These are phyloP conservation scores for Pipistrellus nathusii DNA, from an alignment of 2,797 vertebrate species.

Conservation along the genomic window DNA sequence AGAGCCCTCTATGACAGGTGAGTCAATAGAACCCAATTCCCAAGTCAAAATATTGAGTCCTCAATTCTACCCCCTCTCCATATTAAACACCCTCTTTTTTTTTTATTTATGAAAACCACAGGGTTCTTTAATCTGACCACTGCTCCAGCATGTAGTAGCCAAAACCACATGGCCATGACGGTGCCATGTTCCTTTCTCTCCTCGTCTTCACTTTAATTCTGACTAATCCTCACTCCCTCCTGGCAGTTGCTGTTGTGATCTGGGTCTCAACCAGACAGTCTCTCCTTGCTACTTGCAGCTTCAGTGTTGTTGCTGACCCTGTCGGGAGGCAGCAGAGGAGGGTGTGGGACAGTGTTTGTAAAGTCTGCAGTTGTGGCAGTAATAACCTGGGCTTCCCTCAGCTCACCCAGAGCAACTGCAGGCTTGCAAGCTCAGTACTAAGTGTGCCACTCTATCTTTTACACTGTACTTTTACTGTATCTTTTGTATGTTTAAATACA, in stretches of 20 bases:
- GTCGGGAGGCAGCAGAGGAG: background rate
- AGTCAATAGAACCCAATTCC: background rate
- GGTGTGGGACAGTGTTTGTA: background rate
- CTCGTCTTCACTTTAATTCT: background rate
- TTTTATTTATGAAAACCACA: background rate
- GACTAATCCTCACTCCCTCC: background rate
- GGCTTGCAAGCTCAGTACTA: too few relatives aligned
- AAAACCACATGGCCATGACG: background rate
- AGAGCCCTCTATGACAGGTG: background rate
- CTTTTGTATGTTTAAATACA: background rate
- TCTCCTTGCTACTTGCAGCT: background rate
- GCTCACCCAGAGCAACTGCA: background rate
- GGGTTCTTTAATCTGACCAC: background rate
- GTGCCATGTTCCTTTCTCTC: background rate
- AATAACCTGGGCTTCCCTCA: background rate
- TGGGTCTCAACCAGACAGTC: background rate
- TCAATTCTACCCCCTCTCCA: background rate
- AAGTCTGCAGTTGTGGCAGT: background rate
- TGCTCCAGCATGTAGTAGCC: background rate
- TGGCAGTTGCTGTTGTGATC: background rate
- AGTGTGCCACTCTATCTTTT: background rate
- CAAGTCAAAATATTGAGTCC: background rate
- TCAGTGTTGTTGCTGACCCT: background rate
- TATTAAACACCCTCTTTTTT: background rate
- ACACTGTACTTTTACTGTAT: background rate